A percentile compares a stretch with the other conserved stretches of the same genome.
Evolutionary conservation across 2,797 vertebrate species (phyloP).

Genomic region (Orientallactaga sibirica): DNA sequence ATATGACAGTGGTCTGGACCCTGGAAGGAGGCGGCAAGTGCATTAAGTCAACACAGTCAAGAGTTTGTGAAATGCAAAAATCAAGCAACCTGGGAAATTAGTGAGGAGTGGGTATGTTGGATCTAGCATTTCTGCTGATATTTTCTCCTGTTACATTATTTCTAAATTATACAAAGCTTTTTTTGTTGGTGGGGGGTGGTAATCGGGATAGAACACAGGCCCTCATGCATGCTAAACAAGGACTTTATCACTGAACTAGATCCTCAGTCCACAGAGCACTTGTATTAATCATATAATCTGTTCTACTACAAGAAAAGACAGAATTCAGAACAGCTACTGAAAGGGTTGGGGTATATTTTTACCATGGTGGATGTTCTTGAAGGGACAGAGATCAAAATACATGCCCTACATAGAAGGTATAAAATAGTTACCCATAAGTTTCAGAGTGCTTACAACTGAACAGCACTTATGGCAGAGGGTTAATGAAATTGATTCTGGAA

Average conservation of each 20-base stretch:
- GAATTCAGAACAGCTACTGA: not conserved
- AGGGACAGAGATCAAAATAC: not conserved
- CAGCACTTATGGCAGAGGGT: not conserved
- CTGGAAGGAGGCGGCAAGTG: not conserved
- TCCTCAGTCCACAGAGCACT: not conserved
- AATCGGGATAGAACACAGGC: not conserved
- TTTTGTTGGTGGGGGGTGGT: no score
- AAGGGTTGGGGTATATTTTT: not conserved
- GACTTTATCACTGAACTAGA: not conserved
- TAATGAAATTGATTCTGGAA: not conserved
- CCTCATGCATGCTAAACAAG: not conserved
- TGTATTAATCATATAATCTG: not conserved
- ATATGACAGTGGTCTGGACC: not conserved
- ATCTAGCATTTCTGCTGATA: not conserved
- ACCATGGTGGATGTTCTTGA: not conserved
- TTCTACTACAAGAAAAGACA: not conserved
- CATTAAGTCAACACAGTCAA: constrained; percentile 8
- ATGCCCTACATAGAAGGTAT: not conserved
- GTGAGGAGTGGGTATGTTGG: not conserved
- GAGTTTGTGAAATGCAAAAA: not conserved
- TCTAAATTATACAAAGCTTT: not conserved
- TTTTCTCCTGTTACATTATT: no score
- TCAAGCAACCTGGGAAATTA: not conserved
- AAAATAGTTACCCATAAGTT: not conserved
- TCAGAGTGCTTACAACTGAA: constrained; percentile 25